A percentile compares a stretch with the other conserved stretches of the same genome.
These are phyloP conservation scores for Merodon equestris DNA, from an alignment of 2,888 invertebrate genomes.

Conservation along the genomic window DNA sequence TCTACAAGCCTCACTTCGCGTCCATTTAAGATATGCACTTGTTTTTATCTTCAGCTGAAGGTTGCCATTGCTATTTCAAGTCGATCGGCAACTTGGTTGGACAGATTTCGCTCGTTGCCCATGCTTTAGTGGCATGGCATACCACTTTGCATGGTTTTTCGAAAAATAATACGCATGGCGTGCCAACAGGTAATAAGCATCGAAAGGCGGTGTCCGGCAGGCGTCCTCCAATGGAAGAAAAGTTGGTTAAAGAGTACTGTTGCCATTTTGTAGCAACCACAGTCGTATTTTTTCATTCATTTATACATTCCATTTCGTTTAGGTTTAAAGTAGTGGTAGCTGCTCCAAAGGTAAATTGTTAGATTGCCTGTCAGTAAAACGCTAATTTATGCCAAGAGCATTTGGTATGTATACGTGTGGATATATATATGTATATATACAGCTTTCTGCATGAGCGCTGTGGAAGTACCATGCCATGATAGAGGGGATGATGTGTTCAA, in stretches of 20 bases:
- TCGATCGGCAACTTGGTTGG: slow-evolving; percentile 61
- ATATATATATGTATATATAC: slow-evolving; percentile 9
- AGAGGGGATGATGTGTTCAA: slow-evolving; percentile 62
- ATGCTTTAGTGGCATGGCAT: slow-evolving; percentile 45
- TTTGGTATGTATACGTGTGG: slow-evolving; percentile 32
- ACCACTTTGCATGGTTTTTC: slow-evolving; percentile 64
- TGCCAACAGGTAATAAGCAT: slow-evolving; percentile 68
- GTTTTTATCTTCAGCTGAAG: slow-evolving; percentile 64
- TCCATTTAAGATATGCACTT: slow-evolving; percentile 66
- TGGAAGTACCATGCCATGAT: slow-evolving; percentile 16
- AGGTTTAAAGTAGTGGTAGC: slow-evolving; percentile 62
- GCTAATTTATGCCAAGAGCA: slow-evolving; percentile 68
- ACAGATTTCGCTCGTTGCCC: slow-evolving; percentile 54
- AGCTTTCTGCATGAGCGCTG: slow-evolving; percentile 39
- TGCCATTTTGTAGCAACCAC: slow-evolving; percentile 63
- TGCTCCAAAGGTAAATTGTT: slow-evolving; percentile 67
- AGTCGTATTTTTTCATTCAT: slow-evolving; percentile 53
- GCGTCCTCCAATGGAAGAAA: slow-evolving; percentile 68
- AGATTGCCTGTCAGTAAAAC: slow-evolving; percentile 68
- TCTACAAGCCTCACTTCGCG: slow-evolving; percentile 27
- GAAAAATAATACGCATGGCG: slow-evolving; percentile 67
- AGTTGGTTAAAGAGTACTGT: slow-evolving; percentile 63
- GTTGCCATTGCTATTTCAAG: slow-evolving; percentile 64
- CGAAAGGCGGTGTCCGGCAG: slow-evolving; percentile 67
- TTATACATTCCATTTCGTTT: slow-evolving; percentile 61